Base-by-base conservation (phyloP, 2,888 invertebrate genomes). In the Conchocele bisecta region DNA sequence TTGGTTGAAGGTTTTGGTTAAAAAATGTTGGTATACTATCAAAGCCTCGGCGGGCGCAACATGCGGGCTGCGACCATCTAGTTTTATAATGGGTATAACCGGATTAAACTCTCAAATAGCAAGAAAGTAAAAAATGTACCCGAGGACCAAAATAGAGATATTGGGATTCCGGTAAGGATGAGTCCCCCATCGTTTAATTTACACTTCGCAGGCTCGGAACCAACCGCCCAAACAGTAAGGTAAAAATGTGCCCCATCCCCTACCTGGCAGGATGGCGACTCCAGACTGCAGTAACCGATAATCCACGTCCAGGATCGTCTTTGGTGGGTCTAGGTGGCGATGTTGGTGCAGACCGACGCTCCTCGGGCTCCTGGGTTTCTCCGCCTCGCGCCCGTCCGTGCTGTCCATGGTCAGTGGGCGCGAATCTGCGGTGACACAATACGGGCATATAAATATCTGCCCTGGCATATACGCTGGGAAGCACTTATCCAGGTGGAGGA, bases 201-300 rank as follows among this genome's bases (percentile, higher is more conserved):
- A n/a, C n/a, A n/a, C n/a, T n/a, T n/a, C n/a, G n/a, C n/a, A n/a
- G n/a, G n/a, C n/a, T n/a, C n/a, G n/a, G n/a, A n/a, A n/a, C n/a
- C n/a, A n/a, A 13, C 37, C 11, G 37, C 37, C 37, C 37, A 35
- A 35, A 35, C 37, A 35, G 13, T 35, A 13, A 13, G 37, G 11
- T 11, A 9, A n/a, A n/a, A n/a, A 9, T 20, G 6, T 9, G 42
- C 7, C 6, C 22, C 6, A 9, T 42, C 22, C n/a, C 69, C 63
- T 70, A 87, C 87, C 87, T 73, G 87, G 87, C 42, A 87, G 68
- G 46, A 86, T 82, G 33, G 86, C 84, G n/a, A 87, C 78, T n/a
- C 87, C 87, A 31, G 87, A 86, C 60, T 83, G 78, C 31, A 87
- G 69, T 11, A 87, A 71, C 20, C 83, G 77, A 51, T 84, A 82